Evolutionary conservation across 2,797 vertebrate species (phyloP), one percentile per base, ranked within the genome.

Genomic region (Thaleichthys pacificus): DNA sequence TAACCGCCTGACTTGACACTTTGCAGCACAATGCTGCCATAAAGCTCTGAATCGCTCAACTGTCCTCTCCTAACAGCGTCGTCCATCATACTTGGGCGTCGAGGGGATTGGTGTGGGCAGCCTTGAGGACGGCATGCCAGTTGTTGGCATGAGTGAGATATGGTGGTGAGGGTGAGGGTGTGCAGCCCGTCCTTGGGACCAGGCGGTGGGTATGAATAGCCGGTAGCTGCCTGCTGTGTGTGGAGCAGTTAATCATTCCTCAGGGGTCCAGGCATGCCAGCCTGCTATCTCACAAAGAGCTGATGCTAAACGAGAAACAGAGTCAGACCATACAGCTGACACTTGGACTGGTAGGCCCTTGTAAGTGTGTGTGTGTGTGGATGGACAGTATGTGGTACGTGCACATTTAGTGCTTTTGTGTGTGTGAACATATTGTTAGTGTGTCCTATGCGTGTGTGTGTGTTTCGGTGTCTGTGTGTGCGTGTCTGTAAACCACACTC

Each of bases 131-230:
- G 49, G 61, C 71, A 77, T n/a, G 69, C 70, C 69, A 76, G 75
- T 68, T 61, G 35, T 68, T 72, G 73, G 70, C 72, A 66, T 26
- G 22, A 66, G 65, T 77, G 65, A 71, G 66, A 71, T 76, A 77
- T 65, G 58, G 61, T 21, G 19, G 58, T 15, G 5, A 66, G 69
- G 70, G 57, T 69, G 49, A 38, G 38, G 63, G 21, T 15, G 65
- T 61, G 49, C 63, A 28, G 42, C 42, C 66, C 64, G 78, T 83
- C 80, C 81, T 82, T 84, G 68, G 77, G 68, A 47, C 38, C 70
- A 57, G 75, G 82, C 72, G 77, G 66, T 66, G 73, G 61, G 82
- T 85, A 77, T 80, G 78, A 85, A 83, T 74, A 86, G 79, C 78
- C 66, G 60, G 75, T 72, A 74, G 77, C 68, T 47, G 38, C 69